A percentile compares a stretch with the other conserved stretches of the same genome.
Conservation (phyloP, 2,888 invertebrate species). For the Pseudolycoriella hygida region DNA sequence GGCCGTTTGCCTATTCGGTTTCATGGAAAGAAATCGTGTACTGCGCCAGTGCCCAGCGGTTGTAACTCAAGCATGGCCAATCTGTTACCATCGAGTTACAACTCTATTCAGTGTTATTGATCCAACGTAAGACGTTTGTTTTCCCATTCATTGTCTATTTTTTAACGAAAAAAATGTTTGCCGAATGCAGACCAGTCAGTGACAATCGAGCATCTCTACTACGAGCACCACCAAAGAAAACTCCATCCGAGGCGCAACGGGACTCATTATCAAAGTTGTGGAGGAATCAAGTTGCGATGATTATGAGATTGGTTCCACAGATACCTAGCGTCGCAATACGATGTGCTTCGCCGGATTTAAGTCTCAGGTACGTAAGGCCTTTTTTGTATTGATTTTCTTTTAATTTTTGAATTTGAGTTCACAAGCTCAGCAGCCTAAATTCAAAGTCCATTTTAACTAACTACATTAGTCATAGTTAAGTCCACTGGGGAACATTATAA, state of each 20-base stretch:
- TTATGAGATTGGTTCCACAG: constrained; percentile 89
- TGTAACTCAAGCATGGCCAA: constrained; percentile 86
- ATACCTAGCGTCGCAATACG: constrained; percentile 72
- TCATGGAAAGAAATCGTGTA: constrained; percentile 69
- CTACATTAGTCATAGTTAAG: no score
- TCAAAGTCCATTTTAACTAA: no score
- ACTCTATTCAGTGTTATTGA: constrained; percentile 86
- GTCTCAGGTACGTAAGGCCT: constrained; percentile 49
- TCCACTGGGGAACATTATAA: no score
- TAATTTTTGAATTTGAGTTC: no score
- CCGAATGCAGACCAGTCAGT: constrained; percentile 62
- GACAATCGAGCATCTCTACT: constrained; percentile 91
- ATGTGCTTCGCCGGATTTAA: constrained; percentile 85
- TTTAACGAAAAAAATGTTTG: background rate
- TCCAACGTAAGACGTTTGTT: constrained; percentile 53
- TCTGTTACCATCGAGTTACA: constrained; percentile 78
- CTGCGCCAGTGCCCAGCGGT: constrained; percentile 71
- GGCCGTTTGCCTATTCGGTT: constrained; percentile 77
- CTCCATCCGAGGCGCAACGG: constrained; percentile 63
- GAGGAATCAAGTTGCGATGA: constrained; percentile 94
- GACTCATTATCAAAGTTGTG: constrained; percentile 93
- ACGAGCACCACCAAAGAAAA: constrained; percentile 73
- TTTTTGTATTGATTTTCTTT: background rate
- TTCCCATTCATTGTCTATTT: constrained; percentile 3
- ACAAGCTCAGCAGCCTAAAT: no score